Percentiles rank a stretch among this genome's conserved stretches.
Evolutionary conservation across 2,888 invertebrate genomes (phyloP).

Genomic region (Netelia melanura): DNA sequence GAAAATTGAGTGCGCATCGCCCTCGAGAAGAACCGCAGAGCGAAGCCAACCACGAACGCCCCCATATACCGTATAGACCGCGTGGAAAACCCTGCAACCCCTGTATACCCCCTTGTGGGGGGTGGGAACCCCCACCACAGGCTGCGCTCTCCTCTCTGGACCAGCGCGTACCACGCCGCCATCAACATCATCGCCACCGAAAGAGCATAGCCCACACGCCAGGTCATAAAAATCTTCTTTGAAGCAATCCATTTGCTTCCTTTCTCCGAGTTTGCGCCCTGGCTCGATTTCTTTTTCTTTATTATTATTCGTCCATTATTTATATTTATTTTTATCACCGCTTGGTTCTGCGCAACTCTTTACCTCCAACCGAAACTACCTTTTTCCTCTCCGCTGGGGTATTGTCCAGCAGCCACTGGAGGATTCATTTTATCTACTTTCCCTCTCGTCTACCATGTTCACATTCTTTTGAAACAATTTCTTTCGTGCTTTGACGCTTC

Average conservation of each 20-base stretch:
- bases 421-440: constrained; percentile 64
- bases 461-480: constrained; percentile 22
- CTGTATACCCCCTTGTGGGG: constrained; percentile 1
- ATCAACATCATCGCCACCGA: constrained; percentile 51
- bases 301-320: constrained; percentile 35
- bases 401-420: constrained; percentile 40
- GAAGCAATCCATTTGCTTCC: constrained; percentile 63
- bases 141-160: constrained; percentile 43
- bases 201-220: constrained; percentile 62
- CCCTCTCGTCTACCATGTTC: constrained; percentile 38
- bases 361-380: constrained; percentile 59
- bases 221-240: constrained; percentile 69
- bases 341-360: constrained; percentile 51
- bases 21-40: constrained; percentile 71
- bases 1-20: constrained; percentile 82
- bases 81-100: constrained; percentile 50
- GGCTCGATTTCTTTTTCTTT: constrained; percentile 54
- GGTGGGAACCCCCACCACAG: constrained; percentile 35
- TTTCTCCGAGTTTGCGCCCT: constrained; percentile 28
- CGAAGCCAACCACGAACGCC: constrained; percentile 47
- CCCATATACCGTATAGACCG: constrained; percentile 26
- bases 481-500: constrained; percentile 3
- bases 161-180: constrained; percentile 49
- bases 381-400: constrained; percentile 62
- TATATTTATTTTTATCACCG: constrained; percentile 29